A percentile compares a stretch with the other conserved stretches of the same genome.
Conservation (phyloP, 2,113 vertebrate species). For the Dicrurus megarhynchus region DNA sequence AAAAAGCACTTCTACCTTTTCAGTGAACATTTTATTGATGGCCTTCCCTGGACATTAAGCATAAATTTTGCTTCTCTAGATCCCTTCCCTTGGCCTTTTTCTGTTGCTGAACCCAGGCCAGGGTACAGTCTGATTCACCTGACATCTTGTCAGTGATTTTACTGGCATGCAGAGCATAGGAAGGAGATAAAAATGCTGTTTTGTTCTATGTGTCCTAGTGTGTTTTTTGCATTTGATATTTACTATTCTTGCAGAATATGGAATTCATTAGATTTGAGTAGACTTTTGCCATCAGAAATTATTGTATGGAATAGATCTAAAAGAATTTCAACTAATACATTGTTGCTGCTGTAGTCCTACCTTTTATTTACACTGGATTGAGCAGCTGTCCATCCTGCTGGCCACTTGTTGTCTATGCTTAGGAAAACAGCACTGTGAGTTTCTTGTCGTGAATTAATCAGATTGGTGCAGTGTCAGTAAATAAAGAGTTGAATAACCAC, state of each 20-base stretch:
- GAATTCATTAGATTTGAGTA: background rate
- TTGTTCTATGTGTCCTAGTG: background rate
- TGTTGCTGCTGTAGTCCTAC: background rate
- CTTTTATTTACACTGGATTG: background rate
- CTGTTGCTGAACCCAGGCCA: background rate
- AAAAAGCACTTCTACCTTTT: background rate
- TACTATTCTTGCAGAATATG: background rate
- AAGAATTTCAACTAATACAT: background rate
- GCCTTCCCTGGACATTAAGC: background rate
- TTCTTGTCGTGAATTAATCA: background rate
- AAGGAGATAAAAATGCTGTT: background rate
- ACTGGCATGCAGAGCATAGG: background rate
- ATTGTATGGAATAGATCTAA: background rate
- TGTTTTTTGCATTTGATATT: background rate
- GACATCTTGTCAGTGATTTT: background rate
- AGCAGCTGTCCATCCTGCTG: background rate
- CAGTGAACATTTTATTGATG: background rate
- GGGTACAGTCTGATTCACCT: background rate
- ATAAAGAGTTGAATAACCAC: background rate
- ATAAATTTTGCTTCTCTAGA: background rate
- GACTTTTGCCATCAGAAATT: background rate
- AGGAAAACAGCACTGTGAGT: background rate
- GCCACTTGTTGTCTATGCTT: background rate
- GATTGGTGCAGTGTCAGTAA: background rate
- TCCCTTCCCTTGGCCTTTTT: background rate